Conservation (phyloP, 2,113 vertebrate species). For the Leiothrix lutea region DNA sequence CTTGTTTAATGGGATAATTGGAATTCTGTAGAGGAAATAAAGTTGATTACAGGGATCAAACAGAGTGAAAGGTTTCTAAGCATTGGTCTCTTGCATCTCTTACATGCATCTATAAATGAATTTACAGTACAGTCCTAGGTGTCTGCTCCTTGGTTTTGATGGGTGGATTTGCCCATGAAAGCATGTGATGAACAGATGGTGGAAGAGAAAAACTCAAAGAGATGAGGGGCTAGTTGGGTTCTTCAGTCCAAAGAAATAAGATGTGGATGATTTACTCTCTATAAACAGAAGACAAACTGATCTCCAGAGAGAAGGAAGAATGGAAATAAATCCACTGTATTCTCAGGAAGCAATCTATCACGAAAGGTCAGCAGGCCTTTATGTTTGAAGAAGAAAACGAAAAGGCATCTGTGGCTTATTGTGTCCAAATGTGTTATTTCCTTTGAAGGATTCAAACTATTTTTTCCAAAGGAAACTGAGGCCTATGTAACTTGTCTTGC, state of each 20-base stretch:
- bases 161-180: neutral
- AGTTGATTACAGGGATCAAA: conserved; percentile 28
- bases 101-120: neutral
- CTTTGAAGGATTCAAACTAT: neutral
- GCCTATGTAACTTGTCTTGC: neutral
- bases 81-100: neutral
- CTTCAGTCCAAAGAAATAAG: neutral
- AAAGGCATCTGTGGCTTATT: neutral
- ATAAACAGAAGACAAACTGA: neutral
- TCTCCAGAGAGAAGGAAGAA: neutral
- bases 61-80: neutral
- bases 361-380: neutral
- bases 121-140: neutral
- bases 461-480: neutral
- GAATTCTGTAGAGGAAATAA: conserved; percentile 42
- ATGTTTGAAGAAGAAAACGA: neutral
- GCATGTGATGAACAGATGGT: neutral
- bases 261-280: neutral
- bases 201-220: neutral
- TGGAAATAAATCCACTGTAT: neutral
- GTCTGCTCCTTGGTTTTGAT: neutral
- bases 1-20: conserved; percentile 56
- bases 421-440: neutral
- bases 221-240: neutral
- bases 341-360: neutral